A percentile compares a stretch with the other conserved stretches of the same genome.
Evolutionary conservation across 2,888 invertebrate species (phyloP).

Genomic region (Dasypogon diadema): DNA sequence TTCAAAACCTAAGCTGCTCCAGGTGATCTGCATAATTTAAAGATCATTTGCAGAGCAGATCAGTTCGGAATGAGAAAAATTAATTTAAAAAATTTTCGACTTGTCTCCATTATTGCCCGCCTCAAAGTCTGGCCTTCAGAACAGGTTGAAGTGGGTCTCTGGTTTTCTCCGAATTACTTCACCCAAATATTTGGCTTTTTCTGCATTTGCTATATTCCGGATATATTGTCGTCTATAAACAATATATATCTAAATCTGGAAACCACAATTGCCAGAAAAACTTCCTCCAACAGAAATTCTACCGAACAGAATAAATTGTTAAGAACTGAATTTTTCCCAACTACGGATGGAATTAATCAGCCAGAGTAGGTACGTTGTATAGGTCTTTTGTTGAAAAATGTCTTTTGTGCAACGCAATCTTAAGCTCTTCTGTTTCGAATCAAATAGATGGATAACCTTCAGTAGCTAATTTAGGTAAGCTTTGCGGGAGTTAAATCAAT

Average conservation of each 20-base stretch:
- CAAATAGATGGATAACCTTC: neutral
- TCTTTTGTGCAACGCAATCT: neutral
- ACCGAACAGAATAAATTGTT: neutral
- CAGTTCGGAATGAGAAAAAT: neutral
- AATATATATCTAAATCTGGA: too few species aligned
- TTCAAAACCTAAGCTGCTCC: neutral
- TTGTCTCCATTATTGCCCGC: neutral
- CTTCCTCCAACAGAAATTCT: neutral
- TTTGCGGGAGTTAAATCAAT: neutral
- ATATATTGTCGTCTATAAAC: neutral
- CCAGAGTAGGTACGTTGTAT: neutral
- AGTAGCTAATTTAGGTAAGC: neutral
- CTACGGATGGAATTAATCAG: neutral
- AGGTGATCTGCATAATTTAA: neutral
- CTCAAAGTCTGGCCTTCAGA: neutral
- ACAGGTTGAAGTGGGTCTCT: neutral
- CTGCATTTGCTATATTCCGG: neutral
- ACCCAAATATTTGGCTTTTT: neutral
- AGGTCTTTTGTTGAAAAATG: neutral
- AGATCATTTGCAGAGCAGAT: neutral
- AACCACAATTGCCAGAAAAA: too few species aligned
- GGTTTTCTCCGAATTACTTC: conserved; percentile 1
- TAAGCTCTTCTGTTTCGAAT: too few species aligned
- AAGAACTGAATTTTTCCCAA: neutral
- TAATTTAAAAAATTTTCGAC: neutral